phyloP scores from a whole-genome alignment of 2,113 vertebrate species.

The Bos javanicus region DNA sequence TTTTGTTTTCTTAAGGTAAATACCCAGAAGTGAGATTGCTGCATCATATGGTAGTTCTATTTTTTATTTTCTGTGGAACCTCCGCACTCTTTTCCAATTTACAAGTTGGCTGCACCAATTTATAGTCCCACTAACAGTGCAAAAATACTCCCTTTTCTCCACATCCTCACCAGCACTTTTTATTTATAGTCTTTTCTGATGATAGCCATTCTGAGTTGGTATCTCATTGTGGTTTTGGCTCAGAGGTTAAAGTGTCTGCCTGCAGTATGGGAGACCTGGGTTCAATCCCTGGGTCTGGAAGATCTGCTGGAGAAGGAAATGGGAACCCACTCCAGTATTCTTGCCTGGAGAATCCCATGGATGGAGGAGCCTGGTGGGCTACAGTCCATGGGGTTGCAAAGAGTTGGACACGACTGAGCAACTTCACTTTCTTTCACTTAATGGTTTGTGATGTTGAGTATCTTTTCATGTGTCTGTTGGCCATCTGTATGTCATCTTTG shows the following conservation, averaged over 20 bases:
- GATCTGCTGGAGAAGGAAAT: too few relatives aligned
- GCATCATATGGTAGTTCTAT: neutral
- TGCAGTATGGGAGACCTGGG: too few relatives aligned
- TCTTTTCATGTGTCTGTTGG: neutral
- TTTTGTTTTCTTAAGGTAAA: neutral
- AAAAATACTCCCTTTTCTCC: neutral
- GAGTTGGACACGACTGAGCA: rapidly evolving
- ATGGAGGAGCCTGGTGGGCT: too few relatives aligned
- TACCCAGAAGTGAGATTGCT: neutral
- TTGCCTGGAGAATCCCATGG: too few relatives aligned
- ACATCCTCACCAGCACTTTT: neutral
- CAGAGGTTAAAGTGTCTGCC: too few relatives aligned
- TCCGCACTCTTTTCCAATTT: neutral
- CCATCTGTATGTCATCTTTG: neutral
- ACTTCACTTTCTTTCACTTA: too few relatives aligned
- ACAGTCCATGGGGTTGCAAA: too few relatives aligned
- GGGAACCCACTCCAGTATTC: too few relatives aligned
- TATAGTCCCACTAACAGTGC: neutral
- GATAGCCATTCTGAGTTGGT: neutral
- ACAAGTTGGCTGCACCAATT: neutral
- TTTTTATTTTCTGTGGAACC: neutral
- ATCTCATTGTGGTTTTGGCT: neutral
- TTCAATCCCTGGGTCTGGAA: too few relatives aligned
- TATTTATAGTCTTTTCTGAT: neutral
- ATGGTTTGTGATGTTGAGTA: neutral